These are phyloP conservation scores for Stichodactyla helianthus DNA, from an alignment of 64 coral and sea anemone genomes.

Conservation along the genomic window DNA sequence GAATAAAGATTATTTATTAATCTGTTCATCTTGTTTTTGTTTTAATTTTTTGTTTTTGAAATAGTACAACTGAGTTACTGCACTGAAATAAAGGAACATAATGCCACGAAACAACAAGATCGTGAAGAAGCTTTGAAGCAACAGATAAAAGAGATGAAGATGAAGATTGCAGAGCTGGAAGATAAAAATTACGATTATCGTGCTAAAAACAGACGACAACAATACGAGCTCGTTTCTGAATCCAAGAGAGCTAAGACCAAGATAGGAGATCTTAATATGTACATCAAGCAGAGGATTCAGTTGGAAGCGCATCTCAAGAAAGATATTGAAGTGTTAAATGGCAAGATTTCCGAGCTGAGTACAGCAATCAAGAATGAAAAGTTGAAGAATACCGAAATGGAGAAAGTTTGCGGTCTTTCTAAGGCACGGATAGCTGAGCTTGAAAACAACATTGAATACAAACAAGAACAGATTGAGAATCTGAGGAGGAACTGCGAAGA, in stretches of 20 bases:
- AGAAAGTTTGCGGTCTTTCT: not conserved
- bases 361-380: not conserved
- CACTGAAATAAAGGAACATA: too few relatives aligned
- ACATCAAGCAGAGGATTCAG: not conserved
- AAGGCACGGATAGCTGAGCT: not conserved
- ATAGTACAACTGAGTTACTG: too few relatives aligned
- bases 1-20: too few relatives aligned
- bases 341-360: not conserved
- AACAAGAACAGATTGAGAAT: not conserved
- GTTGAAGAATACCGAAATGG: not conserved
- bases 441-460: not conserved
- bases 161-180: not conserved
- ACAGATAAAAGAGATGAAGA: not conserved
- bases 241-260: not conserved
- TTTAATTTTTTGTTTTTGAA: too few relatives aligned
- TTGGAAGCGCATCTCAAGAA: not conserved
- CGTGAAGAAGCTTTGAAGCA: not conserved
- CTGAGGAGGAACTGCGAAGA: not conserved
- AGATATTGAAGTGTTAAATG: not conserved
- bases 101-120: not conserved
- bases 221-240: not conserved
- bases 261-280: not conserved
- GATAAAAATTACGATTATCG: not conserved
- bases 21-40: too few relatives aligned
- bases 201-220: not conserved